Evolutionary conservation across 2,797 vertebrate genomes (phyloP).

Genomic region (Sebastes minor): DNA sequence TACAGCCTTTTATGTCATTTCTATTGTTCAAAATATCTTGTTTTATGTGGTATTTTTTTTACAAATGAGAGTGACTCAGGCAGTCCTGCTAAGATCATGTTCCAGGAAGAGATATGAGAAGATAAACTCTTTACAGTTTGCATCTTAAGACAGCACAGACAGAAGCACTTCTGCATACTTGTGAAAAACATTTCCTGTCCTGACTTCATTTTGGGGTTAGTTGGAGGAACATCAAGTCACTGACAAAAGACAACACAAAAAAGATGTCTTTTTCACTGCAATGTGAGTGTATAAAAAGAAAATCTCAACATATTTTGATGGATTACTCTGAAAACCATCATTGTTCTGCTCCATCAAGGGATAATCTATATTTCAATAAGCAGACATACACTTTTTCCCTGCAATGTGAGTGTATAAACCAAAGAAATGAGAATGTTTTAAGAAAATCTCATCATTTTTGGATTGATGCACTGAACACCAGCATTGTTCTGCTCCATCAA

Average conservation of each 20-base stretch:
- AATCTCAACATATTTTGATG: too few relatives aligned
- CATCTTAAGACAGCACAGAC: background rate
- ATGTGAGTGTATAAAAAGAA: background rate
- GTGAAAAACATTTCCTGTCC: slow-evolving; percentile 7
- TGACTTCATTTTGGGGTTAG: background rate
- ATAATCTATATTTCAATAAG: background rate
- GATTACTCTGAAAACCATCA: background rate
- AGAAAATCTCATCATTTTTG: background rate
- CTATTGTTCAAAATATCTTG: background rate
- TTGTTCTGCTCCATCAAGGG: background rate
- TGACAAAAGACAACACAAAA: background rate
- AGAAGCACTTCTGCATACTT: background rate
- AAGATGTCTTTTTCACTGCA: background rate
- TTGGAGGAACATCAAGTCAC: slow-evolving; percentile 19
- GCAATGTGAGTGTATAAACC: background rate
- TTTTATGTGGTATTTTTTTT: background rate
- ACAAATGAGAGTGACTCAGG: background rate
- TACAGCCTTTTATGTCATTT: background rate
- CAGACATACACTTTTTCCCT: background rate
- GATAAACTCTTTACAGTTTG: background rate
- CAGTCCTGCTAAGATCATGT: background rate
- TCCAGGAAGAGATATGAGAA: slow-evolving; percentile 4
- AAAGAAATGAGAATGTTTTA: too few relatives aligned
- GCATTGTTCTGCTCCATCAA: background rate
- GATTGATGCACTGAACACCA: background rate